Conservation (phyloP, 2,113 vertebrate species). For the rat (Rattus norvegicus) region GRCr8 NC_086036.1:17969501-17970000, state of each 20-base stretch:
- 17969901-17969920: conserved; percentile 76
- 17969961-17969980: conserved; percentile 84
- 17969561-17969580: neutral
- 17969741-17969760: neutral
- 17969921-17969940: conserved; percentile 84
- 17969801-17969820: neutral
- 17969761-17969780: neutral
- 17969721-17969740: neutral
- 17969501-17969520: neutral
- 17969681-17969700: neutral
- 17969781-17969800: neutral
- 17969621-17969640: neutral
- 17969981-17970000: conserved; percentile 88
- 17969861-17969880: conserved; percentile 73
- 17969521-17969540: neutral
- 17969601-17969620: neutral
- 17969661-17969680: neutral
- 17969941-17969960: conserved; percentile 87
- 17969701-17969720: neutral
- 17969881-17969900: conserved; percentile 70
- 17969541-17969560: neutral
- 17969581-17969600: neutral
- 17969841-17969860: neutral
- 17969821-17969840: neutral
- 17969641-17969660: neutral